phyloP scores from a whole-genome alignment of 2,888 invertebrate genomes.

The Tanypteryx hageni region DNA sequence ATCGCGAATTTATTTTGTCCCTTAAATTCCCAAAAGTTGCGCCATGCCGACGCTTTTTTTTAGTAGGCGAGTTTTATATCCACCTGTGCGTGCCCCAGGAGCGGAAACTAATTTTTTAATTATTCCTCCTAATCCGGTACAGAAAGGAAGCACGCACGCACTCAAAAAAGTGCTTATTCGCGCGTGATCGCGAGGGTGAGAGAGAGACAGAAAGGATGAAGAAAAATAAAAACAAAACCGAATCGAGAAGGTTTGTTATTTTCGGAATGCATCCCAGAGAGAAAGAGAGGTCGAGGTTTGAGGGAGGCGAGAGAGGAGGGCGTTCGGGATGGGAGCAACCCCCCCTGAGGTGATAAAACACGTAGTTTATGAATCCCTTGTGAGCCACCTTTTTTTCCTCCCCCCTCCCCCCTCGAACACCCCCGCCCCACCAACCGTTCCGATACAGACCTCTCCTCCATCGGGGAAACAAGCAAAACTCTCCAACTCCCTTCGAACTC shows the following conservation, averaged over 20 bases:
- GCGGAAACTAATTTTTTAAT: not conserved
- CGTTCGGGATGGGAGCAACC: not conserved
- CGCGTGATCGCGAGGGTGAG: not conserved
- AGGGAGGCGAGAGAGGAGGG: not conserved
- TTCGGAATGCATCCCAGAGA: not conserved
- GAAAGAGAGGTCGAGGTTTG: not conserved
- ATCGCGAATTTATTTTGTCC: too few species aligned
- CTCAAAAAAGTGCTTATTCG: not conserved
- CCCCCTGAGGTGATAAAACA: conserved; percentile 29
- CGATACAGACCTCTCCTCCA: not conserved
- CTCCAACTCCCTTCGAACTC: not conserved
- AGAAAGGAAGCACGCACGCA: not conserved
- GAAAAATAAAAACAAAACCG: not conserved
- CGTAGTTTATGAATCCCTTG: not conserved
- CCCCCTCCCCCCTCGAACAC: not conserved
- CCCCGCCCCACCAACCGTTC: not conserved
- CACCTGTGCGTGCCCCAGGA: not conserved
- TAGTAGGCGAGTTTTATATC: not conserved
- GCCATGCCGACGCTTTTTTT: not conserved
- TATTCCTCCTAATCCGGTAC: not conserved
- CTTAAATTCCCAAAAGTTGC: too few species aligned
- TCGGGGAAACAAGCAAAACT: not conserved
- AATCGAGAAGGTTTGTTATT: not conserved
- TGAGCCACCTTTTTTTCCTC: not conserved
- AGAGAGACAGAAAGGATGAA: not conserved